These are phyloP conservation scores for Mesorhabditis sp. DNA, from an alignment of 2,888 invertebrate species.

Conservation along the genomic window DNA sequence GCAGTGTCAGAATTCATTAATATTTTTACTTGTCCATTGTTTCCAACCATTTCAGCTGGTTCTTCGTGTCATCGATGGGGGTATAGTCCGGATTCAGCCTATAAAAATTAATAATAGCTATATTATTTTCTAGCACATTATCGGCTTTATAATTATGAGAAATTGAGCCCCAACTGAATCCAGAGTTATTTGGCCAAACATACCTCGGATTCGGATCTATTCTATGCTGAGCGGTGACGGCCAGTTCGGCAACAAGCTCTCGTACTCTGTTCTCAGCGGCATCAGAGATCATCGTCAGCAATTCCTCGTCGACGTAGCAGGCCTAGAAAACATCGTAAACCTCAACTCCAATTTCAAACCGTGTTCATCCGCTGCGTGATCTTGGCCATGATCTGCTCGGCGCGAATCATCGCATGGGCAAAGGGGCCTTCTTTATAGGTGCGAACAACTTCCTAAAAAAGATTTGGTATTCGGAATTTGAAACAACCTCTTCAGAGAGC, in stretches of 20 bases:
- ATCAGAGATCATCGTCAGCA: conserved; percentile 84
- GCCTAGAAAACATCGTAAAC: conserved; percentile 12
- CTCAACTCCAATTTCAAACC: not conserved
- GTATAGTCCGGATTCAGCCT: conserved; percentile 23
- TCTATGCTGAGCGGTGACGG: conserved; percentile 87
- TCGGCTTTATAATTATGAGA: too few relatives aligned
- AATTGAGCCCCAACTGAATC: too few relatives aligned
- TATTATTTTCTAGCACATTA: not conserved
- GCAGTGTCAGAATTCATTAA: conserved; percentile 12
- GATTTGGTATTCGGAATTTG: not conserved
- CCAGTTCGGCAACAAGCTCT: conserved; percentile 82
- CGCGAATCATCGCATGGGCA: conserved; percentile 22
- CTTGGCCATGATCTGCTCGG: conserved; percentile 32
- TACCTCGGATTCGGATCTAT: conserved; percentile 72
- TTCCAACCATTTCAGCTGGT: conserved; percentile 75
- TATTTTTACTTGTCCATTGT: conserved; percentile 89
- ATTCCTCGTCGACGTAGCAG: conserved; percentile 59
- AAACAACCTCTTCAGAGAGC: too few relatives aligned
- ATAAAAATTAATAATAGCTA: conserved; percentile 10
- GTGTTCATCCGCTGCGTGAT: conserved; percentile 31
- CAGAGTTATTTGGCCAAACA: not conserved
- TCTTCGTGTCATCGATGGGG: conserved; percentile 25
- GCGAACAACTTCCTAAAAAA: conserved; percentile 9
- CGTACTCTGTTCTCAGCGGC: conserved; percentile 89
- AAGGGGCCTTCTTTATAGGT: conserved; percentile 16